Base-by-base conservation (phyloP, 1,140 invertebrate genomes). In the Archivesica marissinica region DNA sequence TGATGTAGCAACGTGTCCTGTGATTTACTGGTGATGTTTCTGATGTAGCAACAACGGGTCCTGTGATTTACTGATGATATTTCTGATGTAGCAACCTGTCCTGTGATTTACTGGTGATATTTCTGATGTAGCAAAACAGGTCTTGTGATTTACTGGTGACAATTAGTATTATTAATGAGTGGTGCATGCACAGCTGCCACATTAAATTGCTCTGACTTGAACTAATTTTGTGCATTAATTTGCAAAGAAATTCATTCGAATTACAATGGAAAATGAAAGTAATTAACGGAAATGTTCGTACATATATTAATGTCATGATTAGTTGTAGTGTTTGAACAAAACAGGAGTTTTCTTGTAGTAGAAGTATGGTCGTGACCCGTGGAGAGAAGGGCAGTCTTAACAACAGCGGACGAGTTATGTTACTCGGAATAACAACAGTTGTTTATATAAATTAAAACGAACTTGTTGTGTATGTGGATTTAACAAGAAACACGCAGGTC, bases 91-190 rank as follows among this genome's bases (percentile, higher is more conserved):
- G n/a, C n/a, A n/a, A n/a, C n/a, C n/a, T n/a, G n/a, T n/a, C n/a
- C n/a, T n/a, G n/a, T n/a, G n/a, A n/a, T n/a, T n/a, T n/a, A n/a
- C n/a, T n/a, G n/a, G n/a, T n/a, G n/a, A n/a, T n/a, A n/a, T n/a
- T n/a, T n/a, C n/a, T n/a, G n/a, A n/a, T n/a, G n/a, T n/a, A n/a
- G n/a, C n/a, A n/a, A n/a, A n/a, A n/a, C n/a, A n/a, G n/a, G n/a
- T n/a, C n/a, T n/a, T 33, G 15, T 35, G 59, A 64, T 64, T 64
- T 64, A 64, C 38, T 35, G 59, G 38, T 64, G 1, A 7, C 33
- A 35, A 35, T 64, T 64, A 64, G 33, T 64, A 35, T 64, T 35
- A 64, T 64, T 35, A 64, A 52, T n/a, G n/a, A n/a, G n/a, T n/a
- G n/a, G n/a, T n/a, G n/a, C n/a, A n/a, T n/a, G n/a, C n/a, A n/a